phyloP scores from a whole-genome alignment of 2,888 invertebrate genomes.

The Lasioglossum morio region DNA sequence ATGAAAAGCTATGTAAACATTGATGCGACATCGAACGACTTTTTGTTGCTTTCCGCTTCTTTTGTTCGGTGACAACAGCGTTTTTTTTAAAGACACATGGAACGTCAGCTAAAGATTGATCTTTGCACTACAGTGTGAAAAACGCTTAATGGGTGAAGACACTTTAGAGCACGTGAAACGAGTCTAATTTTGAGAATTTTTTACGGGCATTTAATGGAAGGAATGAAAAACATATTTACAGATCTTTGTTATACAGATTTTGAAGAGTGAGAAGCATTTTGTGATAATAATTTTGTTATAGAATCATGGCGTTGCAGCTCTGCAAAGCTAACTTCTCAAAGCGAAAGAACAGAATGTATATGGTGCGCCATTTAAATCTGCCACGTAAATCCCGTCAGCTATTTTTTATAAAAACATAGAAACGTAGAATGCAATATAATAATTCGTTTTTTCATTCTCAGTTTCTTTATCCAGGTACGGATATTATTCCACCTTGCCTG shows the following conservation, averaged over 20 bases:
- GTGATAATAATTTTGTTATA: background rate
- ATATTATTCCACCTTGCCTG: background rate
- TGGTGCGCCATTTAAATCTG: no score
- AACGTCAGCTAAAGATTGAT: background rate
- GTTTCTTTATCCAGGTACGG: background rate
- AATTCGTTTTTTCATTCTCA: background rate
- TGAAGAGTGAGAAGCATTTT: background rate
- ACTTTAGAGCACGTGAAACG: no score
- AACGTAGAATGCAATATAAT: no score
- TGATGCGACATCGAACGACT: background rate
- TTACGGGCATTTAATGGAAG: background rate
- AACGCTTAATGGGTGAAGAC: background rate
- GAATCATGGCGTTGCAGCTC: background rate
- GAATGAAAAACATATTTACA: background rate
- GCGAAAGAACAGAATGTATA: background rate
- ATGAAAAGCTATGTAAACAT: background rate
- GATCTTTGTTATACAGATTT: background rate
- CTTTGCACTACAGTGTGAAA: background rate
- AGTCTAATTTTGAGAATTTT: background rate
- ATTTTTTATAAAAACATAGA: no score
- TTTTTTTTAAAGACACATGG: no score
- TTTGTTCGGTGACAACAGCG: background rate
- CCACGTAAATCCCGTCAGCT: no score
- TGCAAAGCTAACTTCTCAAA: no score
- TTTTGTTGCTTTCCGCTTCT: background rate